phyloP scores from a whole-genome alignment of 1,140 invertebrate genomes.

The Drosophila repleta region DNA sequence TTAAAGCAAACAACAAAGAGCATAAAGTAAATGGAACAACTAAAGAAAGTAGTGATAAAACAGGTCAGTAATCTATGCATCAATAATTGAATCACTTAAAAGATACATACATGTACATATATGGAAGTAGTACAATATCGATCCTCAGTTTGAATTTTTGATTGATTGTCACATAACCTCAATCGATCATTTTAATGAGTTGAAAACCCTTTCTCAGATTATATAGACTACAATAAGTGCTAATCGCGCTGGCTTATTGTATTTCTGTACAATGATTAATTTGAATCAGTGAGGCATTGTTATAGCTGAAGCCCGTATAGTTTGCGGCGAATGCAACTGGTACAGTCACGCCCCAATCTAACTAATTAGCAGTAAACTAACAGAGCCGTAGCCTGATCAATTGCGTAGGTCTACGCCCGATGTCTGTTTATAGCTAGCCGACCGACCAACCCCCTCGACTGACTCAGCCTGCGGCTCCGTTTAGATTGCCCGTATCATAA shows the following conservation, averaged over 20 bases:
- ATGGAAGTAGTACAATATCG: neutral
- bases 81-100: constrained; percentile 16
- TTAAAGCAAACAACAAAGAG: constrained; percentile 66
- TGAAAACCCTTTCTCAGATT: constrained; percentile 9
- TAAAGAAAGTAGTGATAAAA: constrained; percentile 77
- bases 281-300: neutral
- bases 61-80: constrained; percentile 62
- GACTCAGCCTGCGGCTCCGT: constrained; percentile 13
- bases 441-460: constrained; percentile 1
- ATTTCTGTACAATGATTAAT: neutral
- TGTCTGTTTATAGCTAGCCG: neutral
- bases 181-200: constrained; percentile 39
- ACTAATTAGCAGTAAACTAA: constrained; percentile 17
- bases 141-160: too few species aligned
- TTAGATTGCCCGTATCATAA: constrained; percentile 38
- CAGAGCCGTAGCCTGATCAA: neutral
- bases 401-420: neutral
- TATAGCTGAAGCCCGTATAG: neutral
- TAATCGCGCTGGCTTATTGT: neutral
- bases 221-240: neutral
- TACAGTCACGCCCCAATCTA: constrained; percentile 17
- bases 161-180: constrained; percentile 24
- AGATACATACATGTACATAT: constrained; percentile 2
- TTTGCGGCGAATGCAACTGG: neutral
- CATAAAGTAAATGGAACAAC: constrained; percentile 68